Base-by-base conservation (phyloP, 2,113 vertebrate genomes). In the Malurus melanocephalus region DNA sequence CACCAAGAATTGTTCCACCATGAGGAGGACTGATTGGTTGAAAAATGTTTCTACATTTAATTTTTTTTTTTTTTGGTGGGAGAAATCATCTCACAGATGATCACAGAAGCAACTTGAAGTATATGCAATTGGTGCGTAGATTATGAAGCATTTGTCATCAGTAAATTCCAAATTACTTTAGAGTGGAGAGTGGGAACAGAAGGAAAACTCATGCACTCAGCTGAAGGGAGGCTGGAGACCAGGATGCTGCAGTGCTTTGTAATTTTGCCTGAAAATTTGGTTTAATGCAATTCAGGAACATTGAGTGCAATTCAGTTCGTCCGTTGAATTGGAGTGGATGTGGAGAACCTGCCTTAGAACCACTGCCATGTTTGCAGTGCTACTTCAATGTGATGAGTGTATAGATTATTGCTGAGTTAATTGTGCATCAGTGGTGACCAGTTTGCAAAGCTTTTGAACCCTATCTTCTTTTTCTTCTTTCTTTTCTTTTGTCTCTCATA, bases 1-100 rank as follows among this genome's bases (percentile, higher is more conserved):
- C 15, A n/a, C 27, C 18, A 30, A 66, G 6, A 13, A 57, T 46
- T 30, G 8, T 69, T 62, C n/a, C 66, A 33, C 15, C 35, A 66
- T 27, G 40, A 85, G n/a, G 40, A 83, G 11, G 11, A 71, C 0
- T 78, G 43, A 57, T 18, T 74, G 27, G 18, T 5, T 72, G 40
- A 80, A 88, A 93, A 80, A 73, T 73, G 11, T 45, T 88, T 85
- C 67, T 85, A 24, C 53, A 78, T 87, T 78, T 75, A 71, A 73
- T 55, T 26, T 7, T 69, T 78, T 7, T 32, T 73, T 82, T 73
- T 59, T 28, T 80, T 74, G 55, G 21, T 49, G 28, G 16, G 10
- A 91, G 28, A 78, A 89, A 71, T 59, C 56, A 57, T 67, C 49
- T 91, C 38, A 18, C 21, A 55, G 40, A 38, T 69, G 48, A 86